Evolutionary conservation across 53 echinoderm and acorn worm species (phyloP).

Genomic region (Arbacia lixula): DNA sequence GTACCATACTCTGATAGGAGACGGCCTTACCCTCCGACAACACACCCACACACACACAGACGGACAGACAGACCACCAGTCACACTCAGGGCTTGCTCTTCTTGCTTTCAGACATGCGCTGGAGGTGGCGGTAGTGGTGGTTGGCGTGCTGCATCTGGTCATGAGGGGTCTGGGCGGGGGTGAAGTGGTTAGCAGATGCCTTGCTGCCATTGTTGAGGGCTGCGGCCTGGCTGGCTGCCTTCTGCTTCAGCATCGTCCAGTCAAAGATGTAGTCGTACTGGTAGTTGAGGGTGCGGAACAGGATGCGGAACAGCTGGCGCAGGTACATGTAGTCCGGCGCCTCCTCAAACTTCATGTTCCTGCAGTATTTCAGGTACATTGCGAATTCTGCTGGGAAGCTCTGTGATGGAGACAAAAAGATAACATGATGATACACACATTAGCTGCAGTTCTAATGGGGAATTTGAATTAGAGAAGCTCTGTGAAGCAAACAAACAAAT

Average conservation of each 20-base stretch:
- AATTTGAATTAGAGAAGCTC: too few species aligned
- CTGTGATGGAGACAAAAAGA: constrained; percentile 40
- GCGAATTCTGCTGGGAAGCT: constrained; percentile 98
- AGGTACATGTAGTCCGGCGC: constrained; percentile 99
- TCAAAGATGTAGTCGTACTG: constrained; percentile 99
- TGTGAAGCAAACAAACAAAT: too few species aligned
- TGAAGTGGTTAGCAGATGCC: constrained; percentile 41
- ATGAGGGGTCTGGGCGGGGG: constrained; percentile 36
- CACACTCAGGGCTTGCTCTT: constrained; percentile 48
- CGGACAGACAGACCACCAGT: too few species aligned
- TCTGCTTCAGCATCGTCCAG: constrained; percentile 99
- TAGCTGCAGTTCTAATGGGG: too few species aligned
- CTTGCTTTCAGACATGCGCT: constrained; percentile 47
- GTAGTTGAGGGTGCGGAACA: constrained; percentile 98
- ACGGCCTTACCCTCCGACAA: too few species aligned
- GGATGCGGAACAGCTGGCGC: constrained; percentile 97
- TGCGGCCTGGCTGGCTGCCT: constrained; percentile 78
- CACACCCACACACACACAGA: too few species aligned
- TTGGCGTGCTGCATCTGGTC: constrained; percentile 25
- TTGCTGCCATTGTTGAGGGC: constrained; percentile 48
- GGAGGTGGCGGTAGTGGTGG: constrained; percentile 45
- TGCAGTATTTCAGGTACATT: constrained; percentile 98
- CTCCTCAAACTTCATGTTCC: constrained; percentile 89
- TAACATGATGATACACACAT: not conserved
- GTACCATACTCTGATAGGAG: too few species aligned